Percentiles rank a stretch among this genome's conserved stretches.
Evolutionary conservation across 2,797 vertebrate genomes (phyloP).

Genomic region (Muscicapa striata): DNA sequence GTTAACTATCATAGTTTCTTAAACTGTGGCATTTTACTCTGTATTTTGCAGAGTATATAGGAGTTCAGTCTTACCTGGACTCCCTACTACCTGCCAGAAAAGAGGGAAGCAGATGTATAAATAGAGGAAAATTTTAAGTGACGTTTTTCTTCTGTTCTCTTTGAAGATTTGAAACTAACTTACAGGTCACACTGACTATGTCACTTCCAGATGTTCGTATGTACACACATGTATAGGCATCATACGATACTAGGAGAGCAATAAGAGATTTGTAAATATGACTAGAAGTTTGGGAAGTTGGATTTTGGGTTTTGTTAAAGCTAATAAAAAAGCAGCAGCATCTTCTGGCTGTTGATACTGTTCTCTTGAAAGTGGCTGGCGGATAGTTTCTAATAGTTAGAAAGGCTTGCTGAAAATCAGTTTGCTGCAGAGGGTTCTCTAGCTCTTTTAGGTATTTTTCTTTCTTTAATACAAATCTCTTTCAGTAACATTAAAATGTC

Average conservation of each 20-base stretch:
- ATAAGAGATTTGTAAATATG: not conserved
- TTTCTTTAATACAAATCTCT: not conserved
- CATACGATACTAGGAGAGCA: not conserved
- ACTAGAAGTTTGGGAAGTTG: not conserved
- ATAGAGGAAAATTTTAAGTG: not conserved
- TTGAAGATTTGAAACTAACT: not conserved
- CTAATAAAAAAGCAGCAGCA: not conserved
- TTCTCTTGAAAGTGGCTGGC: not conserved
- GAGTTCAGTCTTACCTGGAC: not conserved
- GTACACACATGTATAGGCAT: not conserved
- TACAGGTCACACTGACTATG: not conserved
- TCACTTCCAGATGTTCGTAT: not conserved
- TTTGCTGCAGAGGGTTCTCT: not conserved
- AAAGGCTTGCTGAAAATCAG: not conserved
- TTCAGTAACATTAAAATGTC: not conserved
- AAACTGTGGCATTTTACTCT: not conserved
- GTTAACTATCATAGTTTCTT: not conserved
- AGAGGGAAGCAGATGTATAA: not conserved
- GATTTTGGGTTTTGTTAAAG: not conserved
- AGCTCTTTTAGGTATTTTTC: not conserved
- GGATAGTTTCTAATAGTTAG: not conserved
- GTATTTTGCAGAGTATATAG: not conserved
- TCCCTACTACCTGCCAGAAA: not conserved
- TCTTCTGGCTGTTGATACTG: not conserved
- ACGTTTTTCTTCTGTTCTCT: not conserved